Base-by-base conservation (phyloP, 2,113 vertebrate species). In the Psilopsiagon aymara region DNA sequence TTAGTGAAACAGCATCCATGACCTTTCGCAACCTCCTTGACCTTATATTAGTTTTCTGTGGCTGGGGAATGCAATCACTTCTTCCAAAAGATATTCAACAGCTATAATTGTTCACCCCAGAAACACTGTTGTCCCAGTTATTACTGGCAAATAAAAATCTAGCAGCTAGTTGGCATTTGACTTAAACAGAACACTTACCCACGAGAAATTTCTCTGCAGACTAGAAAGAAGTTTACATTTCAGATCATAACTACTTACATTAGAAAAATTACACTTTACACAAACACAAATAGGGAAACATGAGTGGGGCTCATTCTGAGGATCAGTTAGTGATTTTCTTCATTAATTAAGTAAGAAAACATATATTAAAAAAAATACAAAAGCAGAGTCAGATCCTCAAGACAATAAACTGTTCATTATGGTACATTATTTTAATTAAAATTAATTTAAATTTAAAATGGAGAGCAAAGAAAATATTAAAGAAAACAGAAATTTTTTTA, bases 31-130 rank as follows among this genome's bases (percentile, higher is more conserved):
- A 84, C 41, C 77, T 86, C 86, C 71, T 88, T 53, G 79, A 83
- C 80, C 73, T 90, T 86, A 81, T 70, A 59, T 83, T 88, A 86
- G 46, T 90, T 94, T 88, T 86, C 82, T 69, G 49, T 39, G 60
- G 59, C 35, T 74, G 46, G 77, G 59, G 90, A 94, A 92, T 46
- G 51, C 70, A 79, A 95, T 83, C 51, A 53, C 46, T 92, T 92
- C 53, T 92, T 92, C 91, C 82, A 70, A 77, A 86, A 94, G 68
- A 74, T 86, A 81, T 78, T 88, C 7, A 25, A 95, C 82, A 90
- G 68, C 33, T 90, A 44, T 19, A 82, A 57, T 67, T 0, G 2
- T 52, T 83, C 85, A 88, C 31, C n/a, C 27, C 64, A 96, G 91
- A 83, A 95, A 83, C 8, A 13, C 10, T 49, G 23, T 28, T 74